Base-by-base conservation (phyloP, 53 echinoderm and acorn worm species). In the Mesocentrotus franciscanus region DNA sequence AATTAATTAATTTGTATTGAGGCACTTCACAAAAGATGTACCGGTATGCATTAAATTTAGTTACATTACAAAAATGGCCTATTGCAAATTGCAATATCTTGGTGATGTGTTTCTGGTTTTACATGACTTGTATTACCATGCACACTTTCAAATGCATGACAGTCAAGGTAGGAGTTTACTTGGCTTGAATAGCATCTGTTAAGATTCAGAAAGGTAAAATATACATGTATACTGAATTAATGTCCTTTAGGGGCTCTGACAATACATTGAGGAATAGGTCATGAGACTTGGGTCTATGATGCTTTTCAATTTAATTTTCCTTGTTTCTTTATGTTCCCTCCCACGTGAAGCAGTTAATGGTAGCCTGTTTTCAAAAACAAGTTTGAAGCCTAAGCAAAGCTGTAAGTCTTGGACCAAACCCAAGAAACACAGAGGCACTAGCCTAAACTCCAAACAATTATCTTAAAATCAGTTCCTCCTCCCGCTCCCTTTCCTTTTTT, bases 391-490 rank as follows among this genome's bases (percentile, higher is more conserved):
- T 20, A 8, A 17, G 42, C 36, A 16, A 81, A 81, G 81, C 81
- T 81, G 42, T 16, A 36, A 81, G 81, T 39, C 42, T 81, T 81
- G 81, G 81, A 81, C 81, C 42, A 9, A 39, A 42, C 81, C 81
- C 81, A 81, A 81, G 36, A 76, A 76, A 76, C 5, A 76, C 76
- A 76, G 11, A 81, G 17, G 42, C 35, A 81, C 36, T 81, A 81
- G 81, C 81, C 39, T 81, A 35, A 81, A 42, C 42, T 81, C 76
- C 76, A 76, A 76, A 76, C 76, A 76, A 33, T 20, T 26, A 68
- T 8, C 7, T 24, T 8, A 24, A 22, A 68, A 24, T 74, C 74
- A 74, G 17, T 72, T 72, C 9, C 72, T 9, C 27, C 29, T 29
- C 8, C 72, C 27, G 29, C 30, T 27, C 12, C 29, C 72, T 29